phyloP scores from a whole-genome alignment of 2,888 invertebrate genomes.

The Phrixothrix hirtus region DNA sequence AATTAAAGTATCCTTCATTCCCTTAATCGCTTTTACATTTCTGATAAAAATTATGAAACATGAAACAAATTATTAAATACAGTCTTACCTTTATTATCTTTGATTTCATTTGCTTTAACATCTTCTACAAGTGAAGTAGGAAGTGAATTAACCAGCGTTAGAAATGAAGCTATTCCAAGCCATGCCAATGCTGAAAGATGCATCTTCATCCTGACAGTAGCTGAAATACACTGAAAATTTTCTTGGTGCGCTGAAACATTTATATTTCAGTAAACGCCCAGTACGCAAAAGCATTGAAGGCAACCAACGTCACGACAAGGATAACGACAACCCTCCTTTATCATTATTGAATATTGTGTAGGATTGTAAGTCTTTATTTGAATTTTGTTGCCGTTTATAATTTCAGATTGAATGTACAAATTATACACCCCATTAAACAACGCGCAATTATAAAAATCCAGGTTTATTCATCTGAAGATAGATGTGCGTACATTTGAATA shows the following conservation, averaged over 20 bases:
- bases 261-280: slow-evolving; percentile 11
- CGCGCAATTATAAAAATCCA: background rate
- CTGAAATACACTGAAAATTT: slow-evolving; percentile 44
- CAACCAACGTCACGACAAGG: slow-evolving; percentile 5
- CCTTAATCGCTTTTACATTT: too few species aligned
- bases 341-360: slow-evolving; percentile 27
- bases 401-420: too few species aligned
- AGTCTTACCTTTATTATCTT: slow-evolving; percentile 52
- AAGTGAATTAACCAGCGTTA: slow-evolving; percentile 41
- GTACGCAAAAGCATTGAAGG: slow-evolving; percentile 21
- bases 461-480: background rate
- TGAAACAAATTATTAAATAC: too few species aligned
- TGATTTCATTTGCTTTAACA: slow-evolving; percentile 49
- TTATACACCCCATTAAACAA: too few species aligned
- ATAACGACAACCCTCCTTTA: background rate
- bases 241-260: slow-evolving; percentile 21
- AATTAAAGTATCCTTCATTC: too few species aligned
- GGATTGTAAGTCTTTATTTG: too few species aligned
- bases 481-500: too few species aligned
- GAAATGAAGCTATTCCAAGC: slow-evolving; percentile 18
- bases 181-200: slow-evolving; percentile 13
- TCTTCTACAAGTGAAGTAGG: slow-evolving; percentile 54
- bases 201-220: slow-evolving; percentile 22
- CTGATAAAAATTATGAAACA: too few species aligned
- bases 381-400: too few species aligned